phyloP scores from a whole-genome alignment of 2,797 vertebrate species.

The Gymnopithys bicolor region DNA sequence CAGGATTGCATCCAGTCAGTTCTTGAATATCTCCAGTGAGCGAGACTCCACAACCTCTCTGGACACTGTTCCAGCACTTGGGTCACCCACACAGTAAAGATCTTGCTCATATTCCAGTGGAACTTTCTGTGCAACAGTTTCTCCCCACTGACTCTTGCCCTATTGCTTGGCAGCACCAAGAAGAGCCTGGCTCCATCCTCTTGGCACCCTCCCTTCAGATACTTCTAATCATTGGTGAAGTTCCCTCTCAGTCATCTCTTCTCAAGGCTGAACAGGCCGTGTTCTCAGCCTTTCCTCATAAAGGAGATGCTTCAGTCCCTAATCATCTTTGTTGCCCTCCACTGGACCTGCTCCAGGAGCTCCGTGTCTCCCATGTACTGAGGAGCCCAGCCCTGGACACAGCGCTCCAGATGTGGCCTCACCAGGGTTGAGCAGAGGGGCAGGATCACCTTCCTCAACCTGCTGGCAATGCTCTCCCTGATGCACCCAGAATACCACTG shows the following conservation, averaged over 20 bases:
- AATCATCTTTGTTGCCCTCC: neutral
- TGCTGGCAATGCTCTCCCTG: neutral
- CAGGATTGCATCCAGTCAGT: neutral
- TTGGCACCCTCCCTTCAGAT: neutral
- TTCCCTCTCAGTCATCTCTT: neutral
- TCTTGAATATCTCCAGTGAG: neutral
- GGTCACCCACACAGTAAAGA: neutral
- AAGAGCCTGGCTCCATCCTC: neutral
- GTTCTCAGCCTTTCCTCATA: neutral
- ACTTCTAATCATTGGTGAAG: no score
- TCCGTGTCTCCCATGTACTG: neutral
- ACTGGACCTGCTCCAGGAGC: neutral
- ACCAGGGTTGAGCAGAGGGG: no score
- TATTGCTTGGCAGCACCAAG: neutral
- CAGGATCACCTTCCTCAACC: neutral
- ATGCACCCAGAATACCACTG: neutral
- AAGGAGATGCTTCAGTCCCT: neutral
- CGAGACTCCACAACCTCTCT: neutral
- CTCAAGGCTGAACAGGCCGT: neutral
- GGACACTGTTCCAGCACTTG: neutral
- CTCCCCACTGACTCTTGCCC: neutral
- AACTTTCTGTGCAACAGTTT: neutral
- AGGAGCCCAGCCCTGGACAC: neutral
- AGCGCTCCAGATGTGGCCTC: neutral
- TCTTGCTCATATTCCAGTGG: neutral